phyloP scores from a whole-genome alignment of 2,888 invertebrate species.

The Marronus borbonicus region DNA sequence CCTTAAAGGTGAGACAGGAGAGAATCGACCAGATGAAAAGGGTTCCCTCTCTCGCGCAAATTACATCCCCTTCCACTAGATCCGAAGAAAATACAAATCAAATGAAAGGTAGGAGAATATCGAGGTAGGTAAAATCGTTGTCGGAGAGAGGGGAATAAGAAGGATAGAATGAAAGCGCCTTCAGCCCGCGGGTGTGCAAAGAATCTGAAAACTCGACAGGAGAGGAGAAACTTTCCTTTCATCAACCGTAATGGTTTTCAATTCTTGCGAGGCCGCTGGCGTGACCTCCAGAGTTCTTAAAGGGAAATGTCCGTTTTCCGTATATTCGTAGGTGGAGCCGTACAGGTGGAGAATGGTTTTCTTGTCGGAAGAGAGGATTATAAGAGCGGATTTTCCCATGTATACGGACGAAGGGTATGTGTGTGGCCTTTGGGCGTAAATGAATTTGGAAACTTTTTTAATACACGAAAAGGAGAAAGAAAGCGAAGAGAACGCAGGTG shows the following conservation, averaged over 20 bases:
- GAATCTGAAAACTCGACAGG: constrained; percentile 67
- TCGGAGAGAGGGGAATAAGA: not conserved
- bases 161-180: constrained; percentile 20
- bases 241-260: constrained; percentile 71
- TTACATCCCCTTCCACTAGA: constrained; percentile 47
- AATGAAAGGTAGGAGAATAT: constrained; percentile 62
- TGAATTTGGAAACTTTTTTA: constrained; percentile 48
- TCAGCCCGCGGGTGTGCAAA: constrained; percentile 66
- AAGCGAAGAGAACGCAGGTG: constrained; percentile 36
- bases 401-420: constrained; percentile 7
- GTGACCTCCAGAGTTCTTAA: constrained; percentile 48
- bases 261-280: constrained; percentile 65
- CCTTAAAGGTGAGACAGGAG: constrained; percentile 32
- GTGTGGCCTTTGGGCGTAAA: constrained; percentile 42
- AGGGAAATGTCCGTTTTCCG: constrained; percentile 32
- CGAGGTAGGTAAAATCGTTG: constrained; percentile 5
- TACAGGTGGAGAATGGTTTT: constrained; percentile 31
- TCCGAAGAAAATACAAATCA: constrained; percentile 66
- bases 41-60: constrained; percentile 48
- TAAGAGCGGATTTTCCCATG: constrained; percentile 25
- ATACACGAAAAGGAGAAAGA: constrained; percentile 25
- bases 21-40: not conserved
- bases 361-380: constrained; percentile 19
- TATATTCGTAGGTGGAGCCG: not conserved
- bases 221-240: constrained; percentile 69